Conservation (phyloP, 2,888 invertebrate species). For the Aphidius colemani region DNA sequence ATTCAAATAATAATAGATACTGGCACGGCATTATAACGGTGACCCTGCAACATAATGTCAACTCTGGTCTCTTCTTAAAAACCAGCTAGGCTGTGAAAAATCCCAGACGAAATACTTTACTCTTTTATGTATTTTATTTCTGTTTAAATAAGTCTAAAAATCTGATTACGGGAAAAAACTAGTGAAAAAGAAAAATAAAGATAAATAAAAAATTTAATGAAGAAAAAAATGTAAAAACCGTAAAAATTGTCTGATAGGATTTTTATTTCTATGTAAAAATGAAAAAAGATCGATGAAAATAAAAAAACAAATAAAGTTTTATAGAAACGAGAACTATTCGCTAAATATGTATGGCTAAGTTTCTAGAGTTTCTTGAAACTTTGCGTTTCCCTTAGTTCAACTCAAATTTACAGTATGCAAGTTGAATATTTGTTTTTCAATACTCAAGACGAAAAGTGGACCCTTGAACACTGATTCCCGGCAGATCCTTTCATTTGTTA, state of each 20-base stretch:
- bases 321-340: slow-evolving; percentile 10
- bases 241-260: no score
- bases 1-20: slow-evolving; percentile 32
- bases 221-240: no score
- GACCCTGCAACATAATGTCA: slow-evolving; percentile 21
- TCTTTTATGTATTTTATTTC: no score
- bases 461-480: slow-evolving; percentile 14
- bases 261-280: no score
- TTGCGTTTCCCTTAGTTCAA: slow-evolving; percentile 6
- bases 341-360: slow-evolving; percentile 26
- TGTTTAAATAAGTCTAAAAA: no score
- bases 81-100: no score
- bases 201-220: no score
- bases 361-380: slow-evolving; percentile 13
- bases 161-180: no score
- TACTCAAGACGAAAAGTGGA: slow-evolving; percentile 13
- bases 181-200: no score
- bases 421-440: slow-evolving; percentile 28
- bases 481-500: no score
- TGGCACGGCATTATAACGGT: slow-evolving; percentile 27
- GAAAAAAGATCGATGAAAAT: no score
- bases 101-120: not conserved
- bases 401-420: slow-evolving; percentile 11
- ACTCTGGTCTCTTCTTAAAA: not conserved
- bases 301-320: no score